Base-by-base conservation (phyloP, 2,797 vertebrate species). In the Cyprinodon diabolis region DNA sequence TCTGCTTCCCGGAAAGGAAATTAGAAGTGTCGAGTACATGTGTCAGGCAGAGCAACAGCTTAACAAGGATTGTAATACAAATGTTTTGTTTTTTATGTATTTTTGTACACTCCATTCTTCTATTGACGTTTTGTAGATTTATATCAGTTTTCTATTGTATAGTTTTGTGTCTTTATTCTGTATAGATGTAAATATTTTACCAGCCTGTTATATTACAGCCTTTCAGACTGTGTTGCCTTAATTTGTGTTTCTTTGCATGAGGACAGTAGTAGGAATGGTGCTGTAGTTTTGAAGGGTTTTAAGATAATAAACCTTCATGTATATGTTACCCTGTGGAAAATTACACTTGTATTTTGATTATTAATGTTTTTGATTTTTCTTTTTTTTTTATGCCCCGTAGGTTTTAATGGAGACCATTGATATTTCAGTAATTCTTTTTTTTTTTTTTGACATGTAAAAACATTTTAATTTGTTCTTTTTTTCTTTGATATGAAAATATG, bases 1-100 rank as follows among this genome's bases (percentile, higher is more conserved):
- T 72, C 69, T 43, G 68, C 63, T 84, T 88, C 77, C 40, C 71
- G 77, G 82, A 78, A 74, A 70, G 80, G 74, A 80, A 83, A 70
- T 23, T 62, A 65, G 49, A 49, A 74, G 67, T 19, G 72, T 65
- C n/a, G 19, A 69, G 40, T n/a, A 65, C 35, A 51, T n/a, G 68
- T 35, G 71, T 35, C 71, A 69, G 40, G 69, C 10, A 3, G 51
- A 74, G 63, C 60, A 68, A 19, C 25, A 67, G 5, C 54, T 23
- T 19, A 0, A 56, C 3, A 12, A 60, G 8, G 48, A 55, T 45
- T 78, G 54, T 1, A 56, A 1, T 48, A 1, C 10, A 56, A 74
- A 74, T 55, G 54, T n/a, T 80, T 74, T 74, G 74, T 70, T 79
- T 66, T 19, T 1, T 54, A n/a, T 30, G 8, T 52, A 0, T 43